Evolutionary conservation across 1,140 invertebrate genomes (phyloP).

Genomic region (Camponotus vicinus): DNA sequence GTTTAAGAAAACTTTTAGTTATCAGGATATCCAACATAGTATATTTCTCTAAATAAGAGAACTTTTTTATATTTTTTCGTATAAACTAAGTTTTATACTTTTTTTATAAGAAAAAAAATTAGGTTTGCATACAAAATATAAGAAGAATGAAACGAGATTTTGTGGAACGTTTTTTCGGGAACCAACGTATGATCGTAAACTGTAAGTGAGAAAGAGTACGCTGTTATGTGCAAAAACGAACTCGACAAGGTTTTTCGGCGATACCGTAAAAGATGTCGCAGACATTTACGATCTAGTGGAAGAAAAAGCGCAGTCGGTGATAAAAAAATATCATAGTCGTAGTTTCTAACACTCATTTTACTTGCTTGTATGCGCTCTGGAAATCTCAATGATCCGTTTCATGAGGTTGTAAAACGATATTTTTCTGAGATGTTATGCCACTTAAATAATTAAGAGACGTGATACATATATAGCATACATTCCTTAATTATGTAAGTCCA

Average conservation of each 20-base stretch:
- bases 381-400: neutral
- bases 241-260: slow-evolving; percentile 41
- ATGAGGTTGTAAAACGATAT: neutral
- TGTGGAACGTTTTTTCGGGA: neutral
- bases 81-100: neutral
- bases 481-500: neutral
- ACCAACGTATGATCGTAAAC: slow-evolving; percentile 32
- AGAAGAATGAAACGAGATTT: neutral
- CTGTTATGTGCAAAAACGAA: slow-evolving; percentile 43
- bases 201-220: slow-evolving; percentile 16
- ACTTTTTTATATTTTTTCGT: no score
- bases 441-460: slow-evolving; percentile 5
- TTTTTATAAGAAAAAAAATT: neutral
- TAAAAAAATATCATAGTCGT: slow-evolving; percentile 16
- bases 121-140: neutral
- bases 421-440: neutral
- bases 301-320: slow-evolving; percentile 12
- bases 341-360: slow-evolving; percentile 34
- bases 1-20: neutral
- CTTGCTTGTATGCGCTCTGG: neutral
- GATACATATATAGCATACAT: neutral
- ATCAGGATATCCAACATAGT: neutral
- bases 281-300: slow-evolving; percentile 32
- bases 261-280: slow-evolving; percentile 36
- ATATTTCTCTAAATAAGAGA: neutral